Percentiles rank a stretch among this genome's conserved stretches.
Conservation (phyloP, 2,797 vertebrate genomes). For the Uromys caudimaculatus region DNA sequence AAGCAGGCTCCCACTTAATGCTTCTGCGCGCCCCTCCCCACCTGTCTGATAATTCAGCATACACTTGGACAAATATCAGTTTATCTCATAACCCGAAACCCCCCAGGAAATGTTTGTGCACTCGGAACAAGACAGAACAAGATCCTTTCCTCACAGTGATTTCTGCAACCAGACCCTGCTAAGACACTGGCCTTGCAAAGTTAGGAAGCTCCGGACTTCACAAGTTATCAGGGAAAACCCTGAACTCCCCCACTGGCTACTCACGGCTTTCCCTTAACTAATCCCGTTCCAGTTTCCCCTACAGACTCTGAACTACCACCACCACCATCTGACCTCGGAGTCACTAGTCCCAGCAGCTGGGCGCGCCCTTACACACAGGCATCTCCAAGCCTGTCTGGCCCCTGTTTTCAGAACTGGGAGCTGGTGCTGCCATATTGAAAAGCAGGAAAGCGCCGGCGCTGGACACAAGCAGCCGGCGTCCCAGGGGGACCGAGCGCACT, state of each 20-base stretch:
- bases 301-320: background rate
- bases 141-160: background rate
- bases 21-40: background rate
- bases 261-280: background rate
- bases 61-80: background rate
- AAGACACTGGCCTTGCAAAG: constrained; percentile 43
- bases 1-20: background rate
- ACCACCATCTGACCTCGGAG: background rate
- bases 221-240: constrained; percentile 44
- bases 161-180: background rate
- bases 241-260: constrained; percentile 50
- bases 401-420: constrained; percentile 28
- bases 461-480: constrained; percentile 48
- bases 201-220: constrained; percentile 58
- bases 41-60: background rate
- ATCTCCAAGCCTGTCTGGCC: constrained; percentile 4
- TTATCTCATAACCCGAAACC: constrained; percentile 13
- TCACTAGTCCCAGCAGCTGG: background rate
- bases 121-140: background rate
- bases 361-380: background rate
- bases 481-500: background rate
- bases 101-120: background rate
- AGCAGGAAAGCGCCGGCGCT: constrained; percentile 47
- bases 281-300: background rate
- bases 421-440: constrained; percentile 80